These are phyloP conservation scores for Malacoctenus gilli DNA, from an alignment of 2,797 vertebrate genomes.

Conservation along the genomic window DNA sequence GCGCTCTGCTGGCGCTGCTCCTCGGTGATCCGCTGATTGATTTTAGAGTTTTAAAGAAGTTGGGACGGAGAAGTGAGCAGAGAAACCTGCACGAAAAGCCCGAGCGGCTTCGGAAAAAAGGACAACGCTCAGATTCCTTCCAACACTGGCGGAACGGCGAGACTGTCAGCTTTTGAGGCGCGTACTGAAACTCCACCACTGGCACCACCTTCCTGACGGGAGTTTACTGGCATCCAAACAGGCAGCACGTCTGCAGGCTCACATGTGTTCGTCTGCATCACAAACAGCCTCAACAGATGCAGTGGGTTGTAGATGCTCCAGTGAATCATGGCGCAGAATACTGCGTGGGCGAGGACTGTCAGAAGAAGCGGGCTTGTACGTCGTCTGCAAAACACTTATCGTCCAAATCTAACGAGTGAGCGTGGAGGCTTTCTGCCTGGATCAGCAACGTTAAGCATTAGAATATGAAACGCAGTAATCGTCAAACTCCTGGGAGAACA, in stretches of 20 bases:
- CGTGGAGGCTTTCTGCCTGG: constrained; percentile 21
- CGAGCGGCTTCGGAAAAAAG: too few species aligned
- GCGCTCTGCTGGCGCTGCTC: not conserved
- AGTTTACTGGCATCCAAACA: constrained; percentile 6
- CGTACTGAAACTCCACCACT: not conserved
- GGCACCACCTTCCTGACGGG: constrained; percentile 6
- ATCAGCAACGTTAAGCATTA: constrained; percentile 44
- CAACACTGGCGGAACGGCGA: not conserved
- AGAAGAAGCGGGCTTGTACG: constrained; percentile 25
- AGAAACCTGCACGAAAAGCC: not conserved
- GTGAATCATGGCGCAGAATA: constrained; percentile 48
- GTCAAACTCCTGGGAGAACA: constrained; percentile 39
- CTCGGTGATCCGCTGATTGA: not conserved
- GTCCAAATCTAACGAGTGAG: constrained; percentile 26
- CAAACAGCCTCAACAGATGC: constrained; percentile 42
- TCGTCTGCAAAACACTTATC: constrained; percentile 8
- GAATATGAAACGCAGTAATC: constrained; percentile 41
- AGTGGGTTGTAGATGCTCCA: constrained; percentile 34
- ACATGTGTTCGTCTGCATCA: constrained; percentile 31
- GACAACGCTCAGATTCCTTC: not conserved
- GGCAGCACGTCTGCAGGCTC: constrained; percentile 4
- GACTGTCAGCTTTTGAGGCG: not conserved
- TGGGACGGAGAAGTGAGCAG: not conserved
- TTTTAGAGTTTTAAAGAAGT: not conserved
- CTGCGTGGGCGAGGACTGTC: constrained; percentile 47